Evolutionary conservation across 2,797 vertebrate species (phyloP).

Genomic region (Catamblyrhynchus diadema): DNA sequence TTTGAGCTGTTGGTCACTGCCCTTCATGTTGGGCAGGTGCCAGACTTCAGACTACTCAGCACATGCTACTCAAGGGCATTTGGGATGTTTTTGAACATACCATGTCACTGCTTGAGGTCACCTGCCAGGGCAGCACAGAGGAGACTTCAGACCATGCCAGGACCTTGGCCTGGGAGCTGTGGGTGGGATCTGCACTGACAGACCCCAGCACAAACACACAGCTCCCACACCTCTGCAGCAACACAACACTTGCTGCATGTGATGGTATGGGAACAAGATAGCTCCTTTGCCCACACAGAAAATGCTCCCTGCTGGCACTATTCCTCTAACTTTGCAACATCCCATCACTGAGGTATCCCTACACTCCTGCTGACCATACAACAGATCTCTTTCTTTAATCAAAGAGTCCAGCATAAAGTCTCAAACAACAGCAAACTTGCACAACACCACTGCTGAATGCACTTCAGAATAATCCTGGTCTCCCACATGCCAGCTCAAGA

Average conservation of each 20-base stretch:
- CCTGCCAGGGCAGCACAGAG: background rate
- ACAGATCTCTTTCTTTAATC: background rate
- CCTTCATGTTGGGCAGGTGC: background rate
- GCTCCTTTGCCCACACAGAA: background rate
- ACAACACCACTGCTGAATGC: background rate
- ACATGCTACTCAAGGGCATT: background rate
- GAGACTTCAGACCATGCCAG: background rate
- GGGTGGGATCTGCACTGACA: background rate
- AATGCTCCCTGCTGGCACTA: background rate
- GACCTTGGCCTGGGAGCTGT: background rate
- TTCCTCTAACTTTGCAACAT: background rate
- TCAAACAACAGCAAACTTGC: background rate
- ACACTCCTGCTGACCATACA: accelerated
- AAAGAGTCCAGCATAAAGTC: background rate
- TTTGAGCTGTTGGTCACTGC: background rate
- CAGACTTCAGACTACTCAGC: background rate
- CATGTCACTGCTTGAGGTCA: background rate
- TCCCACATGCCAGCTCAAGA: background rate
- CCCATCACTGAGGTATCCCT: background rate
- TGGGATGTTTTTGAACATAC: background rate
- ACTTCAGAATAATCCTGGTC: background rate
- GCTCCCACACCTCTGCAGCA: background rate
- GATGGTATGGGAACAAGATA: background rate
- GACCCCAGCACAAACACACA: background rate
- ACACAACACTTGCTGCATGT: background rate